A percentile compares a stretch with the other conserved stretches of the same genome.
Conservation (phyloP, 2,113 vertebrate species). For the Thermophis baileyi region DNA sequence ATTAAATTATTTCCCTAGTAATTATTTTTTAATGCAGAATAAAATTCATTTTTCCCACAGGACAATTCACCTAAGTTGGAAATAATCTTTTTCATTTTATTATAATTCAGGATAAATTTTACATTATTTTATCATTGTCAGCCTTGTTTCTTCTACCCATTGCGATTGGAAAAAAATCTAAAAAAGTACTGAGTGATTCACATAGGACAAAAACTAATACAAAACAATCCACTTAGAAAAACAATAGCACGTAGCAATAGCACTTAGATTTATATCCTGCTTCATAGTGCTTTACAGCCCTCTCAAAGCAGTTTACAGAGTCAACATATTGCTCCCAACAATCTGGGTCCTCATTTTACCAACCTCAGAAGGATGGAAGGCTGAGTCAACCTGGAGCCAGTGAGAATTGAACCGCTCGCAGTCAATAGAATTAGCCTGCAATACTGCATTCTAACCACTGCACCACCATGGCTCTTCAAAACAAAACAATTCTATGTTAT, state of each 20-base stretch:
- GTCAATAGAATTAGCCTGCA: not conserved
- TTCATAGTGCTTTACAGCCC: not conserved
- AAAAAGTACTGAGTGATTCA: not conserved
- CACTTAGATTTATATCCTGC: not conserved
- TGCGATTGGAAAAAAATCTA: not conserved
- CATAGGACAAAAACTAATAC: not conserved
- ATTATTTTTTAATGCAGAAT: not conserved
- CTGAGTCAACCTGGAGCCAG: not conserved
- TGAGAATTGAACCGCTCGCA: not conserved
- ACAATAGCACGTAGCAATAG: not conserved
- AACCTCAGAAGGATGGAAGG: not conserved
- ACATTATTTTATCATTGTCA: not conserved
- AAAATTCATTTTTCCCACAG: not conserved
- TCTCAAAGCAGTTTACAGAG: not conserved
- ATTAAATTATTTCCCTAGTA: not conserved
- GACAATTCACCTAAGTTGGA: not conserved
- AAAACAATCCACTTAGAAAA: not conserved
- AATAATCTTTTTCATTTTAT: not conserved
- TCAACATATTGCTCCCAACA: not conserved
- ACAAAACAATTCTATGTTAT: not conserved
- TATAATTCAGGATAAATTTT: not conserved
- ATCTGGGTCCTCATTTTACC: not conserved
- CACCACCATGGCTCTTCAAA: not conserved
- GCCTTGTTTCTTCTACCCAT: not conserved
- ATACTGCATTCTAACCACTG: not conserved